Base-by-base conservation (phyloP, 1,140 invertebrate species). In the Drosophila rhopaloa region DNA sequence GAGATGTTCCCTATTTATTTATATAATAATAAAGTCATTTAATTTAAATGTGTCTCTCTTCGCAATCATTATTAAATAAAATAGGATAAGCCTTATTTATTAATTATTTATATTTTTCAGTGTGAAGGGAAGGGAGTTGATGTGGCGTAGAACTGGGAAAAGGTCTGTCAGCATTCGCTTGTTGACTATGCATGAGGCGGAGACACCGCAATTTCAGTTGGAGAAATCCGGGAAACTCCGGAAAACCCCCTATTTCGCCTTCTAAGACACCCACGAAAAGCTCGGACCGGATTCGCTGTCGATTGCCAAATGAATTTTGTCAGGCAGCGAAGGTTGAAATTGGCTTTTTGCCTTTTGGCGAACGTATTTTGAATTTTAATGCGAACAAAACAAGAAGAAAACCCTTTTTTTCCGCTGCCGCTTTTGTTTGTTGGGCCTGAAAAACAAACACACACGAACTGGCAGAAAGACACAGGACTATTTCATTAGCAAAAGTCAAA, bases 321-420 rank as follows among this genome's bases (percentile, higher is more conserved):
- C 82, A 88, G 72, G 61, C 79, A 88, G 84, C 76, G 76, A 76
- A 86, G 83, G 83, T 82, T 86, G 83, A 86, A 86, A 86, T 86
- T 86, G 83, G 83, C 83, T 82, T 88, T 88, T 76, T 86, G 83
- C 79, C 79, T 86, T 83, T 86, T 66, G 83, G 79, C 76, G 67
- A 79, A 86, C 76, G 79, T 80, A 88, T 83, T 88, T 88, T 89
- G 83, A 88, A 88, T 88, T 89, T 83, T 89, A 88, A 88, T 88
- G 79, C 66, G 54, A 67, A 55, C 38, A 37, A 48, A 74, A 60
- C 38, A 19, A 32, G 11, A 43, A 16, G 32, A n/a, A 50, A 58
- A 62, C 65, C 72, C 60, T 72, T 79, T 75, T 75, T 66, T 75
- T 71, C 46, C 14, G 47, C 13, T 53, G 53, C 11, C 46, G 35